Percentiles rank a stretch among this genome's conserved stretches.
Conservation (phyloP, 2,797 vertebrate species). For the Gymnopithys bicolor region DNA sequence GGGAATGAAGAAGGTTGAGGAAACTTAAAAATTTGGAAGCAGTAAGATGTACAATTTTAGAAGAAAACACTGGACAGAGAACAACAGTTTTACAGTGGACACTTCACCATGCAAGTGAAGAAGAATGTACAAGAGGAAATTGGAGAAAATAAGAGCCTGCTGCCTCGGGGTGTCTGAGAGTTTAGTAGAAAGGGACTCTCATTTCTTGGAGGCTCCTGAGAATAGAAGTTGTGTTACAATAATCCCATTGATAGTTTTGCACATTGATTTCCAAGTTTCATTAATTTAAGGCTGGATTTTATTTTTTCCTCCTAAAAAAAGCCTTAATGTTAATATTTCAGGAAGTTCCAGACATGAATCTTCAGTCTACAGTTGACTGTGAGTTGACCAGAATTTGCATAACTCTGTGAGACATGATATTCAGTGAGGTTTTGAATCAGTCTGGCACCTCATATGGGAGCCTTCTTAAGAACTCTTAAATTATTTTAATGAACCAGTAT, state of each 20-base stretch:
- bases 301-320: background rate
- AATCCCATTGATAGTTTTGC: conserved; percentile 16
- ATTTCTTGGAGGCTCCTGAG: background rate
- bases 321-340: conserved; percentile 19
- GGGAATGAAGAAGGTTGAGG: background rate
- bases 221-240: background rate
- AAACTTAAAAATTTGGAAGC: background rate
- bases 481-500: conserved; percentile 63
- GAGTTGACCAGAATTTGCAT: conserved; percentile 54
- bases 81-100: background rate
- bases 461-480: conserved; percentile 41
- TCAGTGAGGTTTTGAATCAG: conserved; percentile 51
- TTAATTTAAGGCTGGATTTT: background rate
- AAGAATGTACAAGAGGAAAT: background rate
- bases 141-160: background rate
- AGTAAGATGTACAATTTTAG: background rate
- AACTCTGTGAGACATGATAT: conserved; percentile 52
- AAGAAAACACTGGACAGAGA: background rate
- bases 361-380: conserved; percentile 25
- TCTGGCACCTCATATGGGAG: conserved; percentile 66
- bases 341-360: conserved; percentile 13
- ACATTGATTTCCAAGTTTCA: background rate
- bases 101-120: background rate
- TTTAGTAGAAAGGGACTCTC: background rate
- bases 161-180: background rate